Conservation (phyloP, 2,888 invertebrate genomes). For the Strigamia crassipes region DNA sequence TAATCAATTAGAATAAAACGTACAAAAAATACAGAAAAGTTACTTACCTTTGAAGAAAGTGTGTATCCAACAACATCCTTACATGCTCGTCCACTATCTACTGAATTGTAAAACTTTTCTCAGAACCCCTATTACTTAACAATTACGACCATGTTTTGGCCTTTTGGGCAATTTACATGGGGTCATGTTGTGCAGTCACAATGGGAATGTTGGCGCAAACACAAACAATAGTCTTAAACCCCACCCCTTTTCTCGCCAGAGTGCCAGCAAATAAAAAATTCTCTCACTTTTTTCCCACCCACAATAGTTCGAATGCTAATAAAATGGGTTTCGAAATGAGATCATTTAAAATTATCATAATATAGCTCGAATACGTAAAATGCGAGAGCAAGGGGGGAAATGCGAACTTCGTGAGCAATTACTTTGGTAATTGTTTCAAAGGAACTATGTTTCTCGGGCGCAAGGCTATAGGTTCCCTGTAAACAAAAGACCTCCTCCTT, state of each 20-base stretch:
- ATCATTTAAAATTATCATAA: slow-evolving; percentile 19
- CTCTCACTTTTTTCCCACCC: not conserved
- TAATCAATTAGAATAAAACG: not conserved
- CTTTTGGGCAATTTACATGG: slow-evolving; percentile 46
- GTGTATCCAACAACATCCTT: not conserved
- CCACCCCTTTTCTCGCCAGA: not conserved
- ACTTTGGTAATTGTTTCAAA: slow-evolving; percentile 17
- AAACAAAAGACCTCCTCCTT: slow-evolving; percentile 29
- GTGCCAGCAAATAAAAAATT: not conserved
- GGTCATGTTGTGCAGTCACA: slow-evolving; percentile 43
- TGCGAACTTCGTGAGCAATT: not conserved
- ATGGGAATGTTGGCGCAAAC: slow-evolving; percentile 25
- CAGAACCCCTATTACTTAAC: slow-evolving; percentile 45
- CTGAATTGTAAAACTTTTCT: not conserved
- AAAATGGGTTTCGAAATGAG: not conserved
- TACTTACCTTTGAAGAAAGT: not conserved
- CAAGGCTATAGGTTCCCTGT: slow-evolving; percentile 28
- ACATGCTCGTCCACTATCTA: not conserved
- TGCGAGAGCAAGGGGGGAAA: not conserved
- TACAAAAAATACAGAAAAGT: not conserved
- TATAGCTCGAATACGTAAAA: not conserved
- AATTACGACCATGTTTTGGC: slow-evolving; percentile 46
- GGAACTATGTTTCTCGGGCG: slow-evolving; percentile 3
- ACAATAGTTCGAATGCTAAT: not conserved
- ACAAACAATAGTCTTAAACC: slow-evolving; percentile 12